Base-by-base conservation (phyloP, 2,113 vertebrate species). In the Sander vitreus region DNA sequence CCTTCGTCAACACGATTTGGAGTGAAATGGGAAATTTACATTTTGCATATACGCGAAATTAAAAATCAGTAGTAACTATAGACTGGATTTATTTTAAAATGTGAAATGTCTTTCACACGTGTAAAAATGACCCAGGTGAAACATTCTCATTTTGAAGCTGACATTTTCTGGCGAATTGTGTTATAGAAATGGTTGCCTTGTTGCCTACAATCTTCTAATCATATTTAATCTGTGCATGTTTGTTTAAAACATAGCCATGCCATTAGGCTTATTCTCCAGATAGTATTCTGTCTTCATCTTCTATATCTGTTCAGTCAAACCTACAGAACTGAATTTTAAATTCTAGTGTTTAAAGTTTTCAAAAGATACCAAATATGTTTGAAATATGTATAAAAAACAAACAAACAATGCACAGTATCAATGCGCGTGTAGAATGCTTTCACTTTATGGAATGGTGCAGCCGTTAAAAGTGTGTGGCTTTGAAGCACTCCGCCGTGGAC, bases 401-500 rank as follows among this genome's bases (percentile, higher is more conserved):
- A 33, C 5, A 33, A 58, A 71, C 4, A 6, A 72, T 53, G 54
- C 36, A 19, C 27, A n/a, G 25, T 39, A 3, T 43, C 2, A 43
- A 43, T 36, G 48, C 53, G 55, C 43, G 4, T 23, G 55, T 50
- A 2, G 55, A 36, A 69, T 23, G 10, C 51, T 65, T 72, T 58
- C 15, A 19, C 68, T 77, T 48, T 21, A 21, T 36, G 45, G 14
- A 54, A 30, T 12, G 21, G 30, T 58, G 67, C 51, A 21, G 73
- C n/a, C 39, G 4, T 64, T 51, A 59, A 73, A 59, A 36, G 91
- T 94, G 72, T 88, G 60, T 78, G 84, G 88, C 95, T 96, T 97
- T 97, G 96, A 97, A 96, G 96, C 92, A 75, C 89, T 89, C 88
- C 80, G 91, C 92, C 89, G 90, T 94, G 94, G 89, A 94, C 92